These are phyloP conservation scores for Vanacampus margaritifer DNA, from an alignment of 2,113 vertebrate genomes.

Conservation along the genomic window DNA sequence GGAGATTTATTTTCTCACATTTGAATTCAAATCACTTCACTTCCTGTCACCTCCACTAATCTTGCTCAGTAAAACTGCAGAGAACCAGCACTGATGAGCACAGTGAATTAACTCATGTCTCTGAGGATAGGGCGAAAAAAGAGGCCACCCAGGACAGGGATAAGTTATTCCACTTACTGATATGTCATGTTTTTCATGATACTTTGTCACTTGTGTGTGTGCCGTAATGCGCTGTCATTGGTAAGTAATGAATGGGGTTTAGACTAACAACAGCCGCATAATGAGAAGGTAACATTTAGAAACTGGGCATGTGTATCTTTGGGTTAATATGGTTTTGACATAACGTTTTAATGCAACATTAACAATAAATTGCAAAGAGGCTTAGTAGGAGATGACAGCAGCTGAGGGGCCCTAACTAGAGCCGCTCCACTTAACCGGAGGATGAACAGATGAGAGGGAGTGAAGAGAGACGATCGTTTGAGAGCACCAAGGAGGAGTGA, in stretches of 20 bases:
- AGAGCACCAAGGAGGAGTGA: conserved; percentile 41
- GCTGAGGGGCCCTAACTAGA: conserved; percentile 53
- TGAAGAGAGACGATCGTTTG: conserved; percentile 46
- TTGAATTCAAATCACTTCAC: neutral
- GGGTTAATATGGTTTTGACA: conserved; percentile 42
- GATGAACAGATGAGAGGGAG: conserved; percentile 48
- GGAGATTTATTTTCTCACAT: neutral
- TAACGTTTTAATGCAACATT: conserved; percentile 39
- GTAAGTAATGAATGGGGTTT: neutral
- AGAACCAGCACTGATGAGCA: neutral
- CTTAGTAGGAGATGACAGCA: conserved; percentile 39
- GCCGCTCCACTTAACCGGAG: conserved; percentile 56
- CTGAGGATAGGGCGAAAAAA: neutral
- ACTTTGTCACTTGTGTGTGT: neutral
- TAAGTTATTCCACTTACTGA: neutral
- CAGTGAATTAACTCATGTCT: neutral
- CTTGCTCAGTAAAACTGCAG: neutral
- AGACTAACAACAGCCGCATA: neutral
- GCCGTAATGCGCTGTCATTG: neutral
- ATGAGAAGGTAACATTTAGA: neutral
- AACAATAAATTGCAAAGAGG: conserved; percentile 40
- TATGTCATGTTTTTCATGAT: neutral
- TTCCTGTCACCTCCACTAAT: neutral
- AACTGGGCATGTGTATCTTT: neutral
- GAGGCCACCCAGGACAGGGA: neutral